Conservation (phyloP, 2,888 invertebrate species). For the Charanyca ferruginea region DNA sequence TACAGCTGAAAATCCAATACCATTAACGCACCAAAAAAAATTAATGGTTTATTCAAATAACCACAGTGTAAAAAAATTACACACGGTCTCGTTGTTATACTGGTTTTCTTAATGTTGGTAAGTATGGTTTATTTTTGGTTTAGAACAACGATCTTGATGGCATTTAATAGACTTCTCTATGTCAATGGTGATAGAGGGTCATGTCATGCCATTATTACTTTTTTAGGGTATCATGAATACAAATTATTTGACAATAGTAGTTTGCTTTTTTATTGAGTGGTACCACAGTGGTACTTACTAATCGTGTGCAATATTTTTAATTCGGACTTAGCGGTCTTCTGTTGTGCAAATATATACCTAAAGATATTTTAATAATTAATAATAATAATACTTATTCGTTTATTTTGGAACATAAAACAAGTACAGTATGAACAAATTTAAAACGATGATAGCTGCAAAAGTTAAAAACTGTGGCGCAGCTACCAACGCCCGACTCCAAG, state of each 20-base stretch:
- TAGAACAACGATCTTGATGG: constrained; percentile 44
- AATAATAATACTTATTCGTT: no score
- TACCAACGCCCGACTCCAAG: no score
- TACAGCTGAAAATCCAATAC: constrained; percentile 34
- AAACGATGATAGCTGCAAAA: no score
- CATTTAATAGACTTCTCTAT: constrained; percentile 58
- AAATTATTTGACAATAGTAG: constrained; percentile 45
- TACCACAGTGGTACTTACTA: background rate
- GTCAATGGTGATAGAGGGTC: constrained; percentile 56
- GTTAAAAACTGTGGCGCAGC: no score
- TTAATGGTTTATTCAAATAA: constrained; percentile 27
- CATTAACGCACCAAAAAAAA: background rate
- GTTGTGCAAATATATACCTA: no score
- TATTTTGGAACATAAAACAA: no score
- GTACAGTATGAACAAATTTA: no score
- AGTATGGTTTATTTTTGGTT: constrained; percentile 23
- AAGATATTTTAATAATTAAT: no score
- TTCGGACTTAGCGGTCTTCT: background rate
- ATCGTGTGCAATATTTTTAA: constrained; percentile 20
- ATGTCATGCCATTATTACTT: constrained; percentile 48
- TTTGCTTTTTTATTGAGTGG: constrained; percentile 34
- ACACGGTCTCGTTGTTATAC: constrained; percentile 27
- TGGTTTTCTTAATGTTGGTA: constrained; percentile 26
- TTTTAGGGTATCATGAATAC: constrained; percentile 48
- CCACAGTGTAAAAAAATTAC: constrained; percentile 51